A percentile compares a stretch with the other conserved stretches of the same genome.
These are phyloP conservation scores for Eupeodes corollae DNA, from an alignment of 1,140 invertebrate genomes.

Conservation along the genomic window DNA sequence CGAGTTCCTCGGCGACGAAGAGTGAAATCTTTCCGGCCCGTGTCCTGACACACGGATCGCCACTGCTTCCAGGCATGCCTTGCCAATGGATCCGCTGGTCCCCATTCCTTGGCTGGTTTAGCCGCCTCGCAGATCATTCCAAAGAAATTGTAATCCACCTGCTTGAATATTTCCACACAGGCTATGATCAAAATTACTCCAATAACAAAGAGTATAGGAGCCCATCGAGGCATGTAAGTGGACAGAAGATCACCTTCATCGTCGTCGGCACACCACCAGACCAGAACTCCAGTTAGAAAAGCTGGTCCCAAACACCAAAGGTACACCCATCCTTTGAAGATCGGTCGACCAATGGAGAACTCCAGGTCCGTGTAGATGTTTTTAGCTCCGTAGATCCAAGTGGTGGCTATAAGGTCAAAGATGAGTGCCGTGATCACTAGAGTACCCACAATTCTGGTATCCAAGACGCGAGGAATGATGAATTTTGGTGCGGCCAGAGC, in stretches of 20 bases:
- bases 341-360: constrained; percentile 35
- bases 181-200: constrained; percentile 28
- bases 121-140: constrained; percentile 37
- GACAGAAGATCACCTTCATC: constrained; percentile 26
- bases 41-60: constrained; percentile 35
- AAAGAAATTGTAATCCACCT: constrained; percentile 37
- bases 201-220: constrained; percentile 28
- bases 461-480: constrained; percentile 26
- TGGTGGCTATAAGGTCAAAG: constrained; percentile 31
- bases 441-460: constrained; percentile 30
- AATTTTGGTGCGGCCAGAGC: constrained; percentile 29
- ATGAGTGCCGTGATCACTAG: constrained; percentile 28
- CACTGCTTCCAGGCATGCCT: constrained; percentile 37
- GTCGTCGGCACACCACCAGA: constrained; percentile 35
- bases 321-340: constrained; percentile 30
- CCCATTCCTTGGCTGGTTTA: constrained; percentile 36
- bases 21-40: constrained; percentile 45
- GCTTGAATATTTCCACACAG: constrained; percentile 30
- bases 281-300: constrained; percentile 26
- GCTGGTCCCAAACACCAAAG: constrained; percentile 31
- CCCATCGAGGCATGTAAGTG: constrained; percentile 30
- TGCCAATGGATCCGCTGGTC: constrained; percentile 32
- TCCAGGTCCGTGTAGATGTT: constrained; percentile 36
- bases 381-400: constrained; percentile 36
- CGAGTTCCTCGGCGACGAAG: constrained; percentile 45